A percentile compares a stretch with the other conserved stretches of the same genome.
phyloP scores from a whole-genome alignment of 2,113 vertebrate species.

The Acrocephalus kingi region DNA sequence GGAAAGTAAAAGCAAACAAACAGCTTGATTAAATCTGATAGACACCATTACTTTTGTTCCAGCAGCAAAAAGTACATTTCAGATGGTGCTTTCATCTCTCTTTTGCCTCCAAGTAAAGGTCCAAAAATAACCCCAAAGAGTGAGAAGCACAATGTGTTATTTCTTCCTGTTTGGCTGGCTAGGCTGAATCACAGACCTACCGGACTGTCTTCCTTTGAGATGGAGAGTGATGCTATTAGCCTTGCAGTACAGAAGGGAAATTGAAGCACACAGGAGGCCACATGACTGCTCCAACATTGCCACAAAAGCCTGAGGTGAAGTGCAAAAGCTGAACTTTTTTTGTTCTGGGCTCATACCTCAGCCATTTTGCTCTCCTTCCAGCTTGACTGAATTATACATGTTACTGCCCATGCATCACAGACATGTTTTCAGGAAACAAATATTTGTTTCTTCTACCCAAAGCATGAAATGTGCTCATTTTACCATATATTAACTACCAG shows the following conservation, averaged over 20 bases:
- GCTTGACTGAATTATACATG: not conserved
- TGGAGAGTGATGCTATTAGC: not conserved
- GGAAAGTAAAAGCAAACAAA: constrained; percentile 29
- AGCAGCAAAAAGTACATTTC: constrained; percentile 14
- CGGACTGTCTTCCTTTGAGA: not conserved
- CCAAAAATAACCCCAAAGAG: constrained; percentile 25
- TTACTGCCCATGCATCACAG: not conserved
- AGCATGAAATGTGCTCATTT: not conserved
- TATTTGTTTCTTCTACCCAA: not conserved
- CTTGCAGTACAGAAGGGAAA: not conserved
- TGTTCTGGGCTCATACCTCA: not conserved
- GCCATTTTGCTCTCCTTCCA: not conserved
- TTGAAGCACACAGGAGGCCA: not conserved
- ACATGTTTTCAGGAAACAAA: not conserved
- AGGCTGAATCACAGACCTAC: not conserved
- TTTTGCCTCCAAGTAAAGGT: not conserved
- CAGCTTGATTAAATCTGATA: constrained; percentile 43
- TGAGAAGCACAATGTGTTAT: not conserved
- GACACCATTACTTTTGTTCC: constrained; percentile 19
- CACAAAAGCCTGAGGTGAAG: not conserved
- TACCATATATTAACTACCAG: not conserved
- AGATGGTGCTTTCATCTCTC: constrained; percentile 22
- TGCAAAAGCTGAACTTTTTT: not conserved
- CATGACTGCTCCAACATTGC: not conserved
- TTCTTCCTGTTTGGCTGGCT: not conserved